These are phyloP conservation scores for Schlechtendalia chinensis DNA, from an alignment of 1,140 invertebrate genomes.

Conservation along the genomic window DNA sequence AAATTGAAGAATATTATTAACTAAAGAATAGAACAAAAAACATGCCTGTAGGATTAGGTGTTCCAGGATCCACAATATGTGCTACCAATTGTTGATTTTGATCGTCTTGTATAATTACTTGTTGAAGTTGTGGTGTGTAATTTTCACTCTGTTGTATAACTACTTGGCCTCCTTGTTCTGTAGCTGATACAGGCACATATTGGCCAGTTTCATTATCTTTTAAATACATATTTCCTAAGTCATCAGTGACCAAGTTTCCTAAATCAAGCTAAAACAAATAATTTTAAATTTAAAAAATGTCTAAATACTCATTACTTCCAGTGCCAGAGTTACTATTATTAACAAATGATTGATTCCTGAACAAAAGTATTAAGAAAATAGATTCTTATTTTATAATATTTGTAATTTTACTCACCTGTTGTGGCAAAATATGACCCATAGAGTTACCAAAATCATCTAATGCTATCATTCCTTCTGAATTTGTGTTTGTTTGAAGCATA, in stretches of 20 bases:
- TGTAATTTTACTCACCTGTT: constrained; percentile 55
- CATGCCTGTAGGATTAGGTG: constrained; percentile 71
- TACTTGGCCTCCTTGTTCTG: constrained; percentile 45
- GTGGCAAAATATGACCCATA: constrained; percentile 59
- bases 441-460: constrained; percentile 64
- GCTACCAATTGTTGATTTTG: constrained; percentile 74
- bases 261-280: constrained; percentile 34
- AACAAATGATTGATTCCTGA: too few species aligned
- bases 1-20: neutral
- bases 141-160: constrained; percentile 38
- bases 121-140: constrained; percentile 24
- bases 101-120: constrained; percentile 49
- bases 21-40: constrained; percentile 22
- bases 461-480: constrained; percentile 58
- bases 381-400: too few species aligned
- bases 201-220: constrained; percentile 47
- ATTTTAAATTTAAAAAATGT: neutral
- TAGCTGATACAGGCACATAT: constrained; percentile 43
- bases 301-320: too few species aligned
- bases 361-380: too few species aligned
- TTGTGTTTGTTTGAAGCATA: constrained; percentile 49
- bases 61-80: constrained; percentile 76
- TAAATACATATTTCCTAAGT: constrained; percentile 40
- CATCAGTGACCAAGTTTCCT: constrained; percentile 38
- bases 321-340: too few species aligned